These are phyloP conservation scores for Nymphalis io DNA, from an alignment of 1,140 invertebrate species.

Conservation along the genomic window DNA sequence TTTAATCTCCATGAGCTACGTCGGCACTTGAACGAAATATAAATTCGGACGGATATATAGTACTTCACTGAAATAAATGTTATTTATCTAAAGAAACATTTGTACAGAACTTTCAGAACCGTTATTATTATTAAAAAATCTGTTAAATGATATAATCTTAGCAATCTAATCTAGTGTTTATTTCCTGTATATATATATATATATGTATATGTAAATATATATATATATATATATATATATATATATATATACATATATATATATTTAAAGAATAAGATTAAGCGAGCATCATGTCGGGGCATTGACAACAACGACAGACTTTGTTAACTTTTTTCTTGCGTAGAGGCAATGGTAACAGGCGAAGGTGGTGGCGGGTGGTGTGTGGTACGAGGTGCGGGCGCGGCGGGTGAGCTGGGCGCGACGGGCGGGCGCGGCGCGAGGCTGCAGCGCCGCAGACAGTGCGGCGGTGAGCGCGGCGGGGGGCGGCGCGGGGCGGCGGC, in stretches of 20 bases:
- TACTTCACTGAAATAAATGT: no score
- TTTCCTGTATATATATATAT: no score
- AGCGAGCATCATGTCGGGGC: slow-evolving; percentile 19
- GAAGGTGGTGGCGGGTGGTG: slow-evolving; percentile 37
- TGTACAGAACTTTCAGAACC: no score
- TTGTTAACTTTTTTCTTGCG: slow-evolving; percentile 43
- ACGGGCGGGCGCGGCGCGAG: slow-evolving; percentile 55
- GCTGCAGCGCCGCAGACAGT: slow-evolving; percentile 70
- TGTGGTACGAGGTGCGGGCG: slow-evolving; percentile 28
- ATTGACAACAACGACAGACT: slow-evolving; percentile 26
- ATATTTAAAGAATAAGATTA: slow-evolving; percentile 21
- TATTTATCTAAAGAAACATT: no score
- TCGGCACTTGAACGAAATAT: no score
- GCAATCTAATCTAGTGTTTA: no score
- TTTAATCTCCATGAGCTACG: no score
- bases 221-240: background rate
- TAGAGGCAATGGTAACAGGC: slow-evolving; percentile 29
- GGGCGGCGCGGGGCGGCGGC: slow-evolving; percentile 54
- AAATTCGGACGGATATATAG: no score
- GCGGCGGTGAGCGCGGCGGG: slow-evolving; percentile 58
- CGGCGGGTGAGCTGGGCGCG: slow-evolving; percentile 31
- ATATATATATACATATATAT: background rate
- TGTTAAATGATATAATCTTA: no score
- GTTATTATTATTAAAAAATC: no score
- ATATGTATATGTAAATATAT: background rate